Base-by-base conservation (phyloP, 64 coral and sea anemone genomes). In the Porites lutea region DNA sequence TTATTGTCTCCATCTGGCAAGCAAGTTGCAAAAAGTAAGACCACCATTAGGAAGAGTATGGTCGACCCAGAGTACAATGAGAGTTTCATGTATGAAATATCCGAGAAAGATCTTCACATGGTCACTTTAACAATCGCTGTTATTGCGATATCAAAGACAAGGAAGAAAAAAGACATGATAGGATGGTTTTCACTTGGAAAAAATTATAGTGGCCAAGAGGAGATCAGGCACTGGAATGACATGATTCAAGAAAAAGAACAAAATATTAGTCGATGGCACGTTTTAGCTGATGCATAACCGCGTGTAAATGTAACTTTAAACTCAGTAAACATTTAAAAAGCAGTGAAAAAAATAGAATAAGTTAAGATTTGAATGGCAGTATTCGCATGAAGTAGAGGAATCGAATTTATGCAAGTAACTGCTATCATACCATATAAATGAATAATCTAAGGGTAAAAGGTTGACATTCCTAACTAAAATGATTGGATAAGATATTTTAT, bases 31-130 rank as follows among this genome's bases (percentile, higher is more conserved):
- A 96, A 99, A 95, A 99, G 97, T 85, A 99, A 99, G 91, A 99
- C 97, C 14, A 99, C 97, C 58, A 99, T 99, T 85, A 90, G 97
- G 80, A 96, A 96, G 88, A 99, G 92, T 73, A 99, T 99, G 97
- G 92, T 94, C 9, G 97, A 99, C 77, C 97, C 97, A 13, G 97
- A 99, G 65, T 99, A 99, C 90, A 99, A 99, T 87, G 97, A 99
- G 82, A 99, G 94, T 86, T 99, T 99, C 93, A 92, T 99, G 45
- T 99, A 94, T 91, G 94, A 99, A 68, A 99, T 99, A 77, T 99
- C 97, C 53, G 97, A 99, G 77, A 91, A 88, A 71, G 97, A 99
- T 99, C 89, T 99, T 10, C 86, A 95, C 47, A 83, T 94, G 79
- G 93, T 96, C 74, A 99, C 94, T 43, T 71, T 99, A 76, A 96